Base-by-base conservation (phyloP, 2,888 invertebrate species). In the Silvanus unidentatus region DNA sequence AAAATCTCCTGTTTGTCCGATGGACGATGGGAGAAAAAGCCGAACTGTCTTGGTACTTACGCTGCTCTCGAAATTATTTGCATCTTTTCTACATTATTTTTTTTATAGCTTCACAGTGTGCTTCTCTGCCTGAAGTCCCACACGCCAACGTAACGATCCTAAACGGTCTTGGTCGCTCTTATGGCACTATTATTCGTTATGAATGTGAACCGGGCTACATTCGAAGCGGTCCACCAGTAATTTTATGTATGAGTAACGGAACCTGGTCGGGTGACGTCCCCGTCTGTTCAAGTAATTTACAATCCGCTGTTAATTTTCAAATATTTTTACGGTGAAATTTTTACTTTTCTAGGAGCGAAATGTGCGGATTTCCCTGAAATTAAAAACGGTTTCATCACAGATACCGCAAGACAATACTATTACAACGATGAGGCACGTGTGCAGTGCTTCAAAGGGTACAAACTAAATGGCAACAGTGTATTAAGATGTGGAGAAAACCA, bases 191-290 rank as follows among this genome's bases (percentile, higher is more conserved):
- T 59, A 87, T 94, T 2, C 79, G 93, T 51, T 93, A 88, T 64
- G 92, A 92, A 69, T 95, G 94, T 64, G 92, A 93, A 63, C 84
- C 92, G 4, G 94, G 94, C 2, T 94, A 92, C 64, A 83, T 89
- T 43, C 79, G 94, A 54, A 84, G 81, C 55, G 94, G 94, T 22
- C 86, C 88, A 64, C 94, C 94, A 11, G 93, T 93, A 2, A 80
- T 94, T 34, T 80, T 92, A 29, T 95, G 94, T 68, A 93, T 93
- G 91, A 93, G 92, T 64, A 93, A 94, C 64, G 94, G 94, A 40
- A 92, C 93, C 8, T 95, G 94, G 94, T 93, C 93, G 47, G 91
- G 90, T 47, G 84, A 88, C 55, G 90, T 93, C 2, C 94, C 94
- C 1, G 82, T 84, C 3, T 94, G 94, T 70, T 80, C 88, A 28